Evolutionary conservation across 2,888 invertebrate species (phyloP).

Genomic region (Diadegma fenestrale): DNA sequence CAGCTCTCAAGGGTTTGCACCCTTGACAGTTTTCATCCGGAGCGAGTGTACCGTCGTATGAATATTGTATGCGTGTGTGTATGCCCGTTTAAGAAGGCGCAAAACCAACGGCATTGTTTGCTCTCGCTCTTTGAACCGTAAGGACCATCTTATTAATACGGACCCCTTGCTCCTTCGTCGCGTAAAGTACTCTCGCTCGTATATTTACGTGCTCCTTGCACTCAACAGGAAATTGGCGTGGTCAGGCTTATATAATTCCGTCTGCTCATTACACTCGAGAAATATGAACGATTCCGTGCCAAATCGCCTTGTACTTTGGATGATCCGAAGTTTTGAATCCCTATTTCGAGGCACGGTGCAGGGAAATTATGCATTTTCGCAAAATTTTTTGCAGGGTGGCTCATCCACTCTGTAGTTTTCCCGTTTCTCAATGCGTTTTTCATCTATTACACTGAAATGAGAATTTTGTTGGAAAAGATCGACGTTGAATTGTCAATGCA

Average conservation of each 20-base stretch:
- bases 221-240: constrained; percentile 62
- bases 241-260: constrained; percentile 37
- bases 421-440: constrained; percentile 3
- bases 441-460: too few relatives aligned
- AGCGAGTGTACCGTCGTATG: background rate
- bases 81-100: background rate
- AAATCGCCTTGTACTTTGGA: background rate
- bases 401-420: background rate
- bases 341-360: background rate
- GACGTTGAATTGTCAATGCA: too few relatives aligned
- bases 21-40: constrained; percentile 11
- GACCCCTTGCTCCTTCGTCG: constrained; percentile 14
- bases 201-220: constrained; percentile 47
- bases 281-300: constrained; percentile 14
- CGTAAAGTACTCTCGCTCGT: constrained; percentile 29
- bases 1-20: too few relatives aligned
- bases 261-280: constrained; percentile 14
- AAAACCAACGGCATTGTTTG: constrained; percentile 53
- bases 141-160: constrained; percentile 60
- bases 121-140: constrained; percentile 29
- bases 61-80: background rate
- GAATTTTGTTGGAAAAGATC: too few relatives aligned
- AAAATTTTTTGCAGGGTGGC: too few relatives aligned
- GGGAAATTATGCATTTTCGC: background rate
- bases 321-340: background rate